phyloP scores from a whole-genome alignment of 2,888 invertebrate species.

The Ischnus inquisitorius region DNA sequence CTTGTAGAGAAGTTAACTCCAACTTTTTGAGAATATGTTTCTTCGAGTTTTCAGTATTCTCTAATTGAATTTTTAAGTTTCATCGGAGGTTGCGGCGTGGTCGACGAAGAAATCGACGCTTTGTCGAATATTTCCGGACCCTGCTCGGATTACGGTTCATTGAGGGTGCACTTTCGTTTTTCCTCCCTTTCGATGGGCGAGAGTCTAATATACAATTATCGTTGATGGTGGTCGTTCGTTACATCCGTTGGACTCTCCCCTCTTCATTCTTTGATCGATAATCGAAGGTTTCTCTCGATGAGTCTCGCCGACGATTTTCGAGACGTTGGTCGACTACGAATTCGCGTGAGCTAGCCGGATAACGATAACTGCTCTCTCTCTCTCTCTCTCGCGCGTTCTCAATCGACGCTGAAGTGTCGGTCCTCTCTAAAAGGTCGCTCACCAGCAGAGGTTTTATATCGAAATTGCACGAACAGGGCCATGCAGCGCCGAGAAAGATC shows the following conservation, averaged over 20 bases:
- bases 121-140: too few relatives aligned
- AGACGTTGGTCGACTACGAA: background rate
- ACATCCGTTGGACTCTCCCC: background rate
- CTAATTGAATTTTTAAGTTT: too few relatives aligned
- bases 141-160: background rate
- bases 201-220: conserved; percentile 20
- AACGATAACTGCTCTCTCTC: conserved; percentile 43
- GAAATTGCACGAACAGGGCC: background rate
- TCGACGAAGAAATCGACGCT: too few relatives aligned
- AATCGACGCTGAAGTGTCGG: conserved; percentile 15
- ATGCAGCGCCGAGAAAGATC: background rate
- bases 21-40: background rate
- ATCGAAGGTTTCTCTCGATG: conserved; percentile 17
- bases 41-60: too few relatives aligned
- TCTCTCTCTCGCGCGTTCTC: conserved; percentile 24
- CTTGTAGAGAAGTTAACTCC: too few relatives aligned
- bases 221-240: conserved; percentile 2
- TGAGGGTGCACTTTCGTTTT: background rate
- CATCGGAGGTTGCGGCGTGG: too few relatives aligned
- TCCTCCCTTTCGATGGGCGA: background rate
- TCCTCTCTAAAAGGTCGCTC: conserved; percentile 5
- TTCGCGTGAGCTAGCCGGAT: background rate
- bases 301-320: background rate
- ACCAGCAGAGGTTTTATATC: background rate
- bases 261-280: conserved; percentile 27